Percentiles rank a stretch among this genome's conserved stretches.
Evolutionary conservation across 2,797 vertebrate genomes (phyloP).

Genomic region (Characodon lateralis): DNA sequence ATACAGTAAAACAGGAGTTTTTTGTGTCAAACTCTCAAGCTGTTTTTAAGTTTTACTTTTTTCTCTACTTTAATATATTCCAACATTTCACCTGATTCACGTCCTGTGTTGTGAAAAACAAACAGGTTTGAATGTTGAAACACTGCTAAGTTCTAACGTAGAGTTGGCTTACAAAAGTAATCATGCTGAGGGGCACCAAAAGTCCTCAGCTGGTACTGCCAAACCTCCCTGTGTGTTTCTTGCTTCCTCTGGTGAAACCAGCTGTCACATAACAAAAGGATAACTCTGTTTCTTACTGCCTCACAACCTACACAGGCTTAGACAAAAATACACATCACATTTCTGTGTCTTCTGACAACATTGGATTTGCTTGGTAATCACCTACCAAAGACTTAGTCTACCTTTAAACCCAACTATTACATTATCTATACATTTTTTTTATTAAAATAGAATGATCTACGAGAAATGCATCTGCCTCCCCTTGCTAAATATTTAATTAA

Average conservation of each 20-base stretch:
- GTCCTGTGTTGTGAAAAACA: not conserved
- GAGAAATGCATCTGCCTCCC: not conserved
- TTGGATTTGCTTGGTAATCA: not conserved
- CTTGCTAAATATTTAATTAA: not conserved
- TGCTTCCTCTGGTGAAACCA: slow-evolving; percentile 62
- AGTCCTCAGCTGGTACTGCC: slow-evolving; percentile 23
- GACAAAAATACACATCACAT: slow-evolving; percentile 15
- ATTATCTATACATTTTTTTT: not conserved
- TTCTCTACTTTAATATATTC: not conserved
- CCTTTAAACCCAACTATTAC: not conserved
- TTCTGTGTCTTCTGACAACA: slow-evolving; percentile 3
- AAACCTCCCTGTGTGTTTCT: slow-evolving; percentile 21
- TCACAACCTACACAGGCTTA: slow-evolving; percentile 47
- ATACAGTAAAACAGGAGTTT: too few relatives aligned
- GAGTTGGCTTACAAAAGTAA: slow-evolving; percentile 23
- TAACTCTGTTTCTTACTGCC: slow-evolving; percentile 54
- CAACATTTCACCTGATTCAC: not conserved
- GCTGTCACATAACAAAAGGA: slow-evolving; percentile 75
- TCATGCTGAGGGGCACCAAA: slow-evolving; percentile 9
- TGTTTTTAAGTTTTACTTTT: not conserved
- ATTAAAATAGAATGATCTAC: not conserved
- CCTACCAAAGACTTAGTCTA: not conserved
- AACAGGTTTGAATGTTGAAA: not conserved
- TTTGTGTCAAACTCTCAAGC: too few relatives aligned
- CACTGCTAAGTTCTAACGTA: slow-evolving; percentile 11